Conservation (phyloP, 2,888 invertebrate species). For the Anorthoa munda region DNA sequence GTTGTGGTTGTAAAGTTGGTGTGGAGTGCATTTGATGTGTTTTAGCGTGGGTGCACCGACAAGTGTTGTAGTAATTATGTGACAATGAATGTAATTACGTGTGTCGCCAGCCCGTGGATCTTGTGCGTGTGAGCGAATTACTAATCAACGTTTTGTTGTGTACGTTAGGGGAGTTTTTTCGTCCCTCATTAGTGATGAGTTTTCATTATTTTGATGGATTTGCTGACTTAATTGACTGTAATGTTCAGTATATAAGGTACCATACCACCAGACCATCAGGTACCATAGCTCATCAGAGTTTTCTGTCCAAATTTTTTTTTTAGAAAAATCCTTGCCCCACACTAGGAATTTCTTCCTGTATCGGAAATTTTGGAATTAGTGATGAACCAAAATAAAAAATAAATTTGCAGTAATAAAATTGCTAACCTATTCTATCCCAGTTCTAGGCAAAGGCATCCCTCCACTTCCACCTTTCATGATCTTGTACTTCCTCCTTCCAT, state of each 20-base stretch:
- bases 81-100: constrained; percentile 88
- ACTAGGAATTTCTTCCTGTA: too few species aligned
- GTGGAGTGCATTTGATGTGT: constrained; percentile 66
- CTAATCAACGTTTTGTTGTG: constrained; percentile 84
- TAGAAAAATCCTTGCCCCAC: too few species aligned
- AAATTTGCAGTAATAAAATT: too few species aligned
- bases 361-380: too few species aligned
- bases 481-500: too few species aligned
- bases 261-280: too few species aligned
- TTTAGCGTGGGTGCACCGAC: constrained; percentile 85
- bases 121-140: constrained; percentile 75
- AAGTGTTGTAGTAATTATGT: constrained; percentile 88
- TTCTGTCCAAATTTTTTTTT: not conserved
- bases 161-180: constrained; percentile 73
- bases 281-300: constrained; percentile 2
- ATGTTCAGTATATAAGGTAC: constrained; percentile 22
- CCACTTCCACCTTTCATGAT: too few species aligned
- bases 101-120: constrained; percentile 71
- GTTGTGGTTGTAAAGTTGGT: constrained; percentile 66
- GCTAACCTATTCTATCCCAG: too few species aligned
- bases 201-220: constrained; percentile 60
- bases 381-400: not conserved
- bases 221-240: constrained; percentile 32
- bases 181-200: constrained; percentile 61
- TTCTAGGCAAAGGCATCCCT: too few species aligned